A percentile compares a stretch with the other conserved stretches of the same genome.
Evolutionary conservation across 2,797 vertebrate species (phyloP).

Genomic region (Parauchenoglanis ngamensis): DNA sequence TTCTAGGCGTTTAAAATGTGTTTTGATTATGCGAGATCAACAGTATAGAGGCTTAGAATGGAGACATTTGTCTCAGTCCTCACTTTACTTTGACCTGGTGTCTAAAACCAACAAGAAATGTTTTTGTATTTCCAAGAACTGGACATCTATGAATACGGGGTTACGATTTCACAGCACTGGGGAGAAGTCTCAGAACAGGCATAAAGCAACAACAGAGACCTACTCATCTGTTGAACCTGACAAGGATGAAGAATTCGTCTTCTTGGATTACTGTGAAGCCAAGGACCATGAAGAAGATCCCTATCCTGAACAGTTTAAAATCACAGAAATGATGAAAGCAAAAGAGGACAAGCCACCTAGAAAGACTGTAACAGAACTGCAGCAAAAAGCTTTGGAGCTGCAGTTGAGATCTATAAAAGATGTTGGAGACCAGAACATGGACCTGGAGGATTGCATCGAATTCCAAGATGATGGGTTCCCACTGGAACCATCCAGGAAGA

Average conservation of each 20-base stretch:
- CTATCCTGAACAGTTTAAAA: not conserved
- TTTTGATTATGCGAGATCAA: not conserved
- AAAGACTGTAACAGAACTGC: conserved; percentile 30
- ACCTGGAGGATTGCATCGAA: conserved; percentile 58
- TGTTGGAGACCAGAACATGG: not conserved
- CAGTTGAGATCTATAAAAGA: conserved; percentile 53
- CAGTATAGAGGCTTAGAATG: not conserved
- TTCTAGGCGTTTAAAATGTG: not conserved
- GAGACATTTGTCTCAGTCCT: not conserved
- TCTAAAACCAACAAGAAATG: not conserved
- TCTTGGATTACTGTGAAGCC: conserved; percentile 63
- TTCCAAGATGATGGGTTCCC: conserved; percentile 71
- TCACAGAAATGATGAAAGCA: conserved; percentile 5
- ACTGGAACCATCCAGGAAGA: conserved; percentile 53
- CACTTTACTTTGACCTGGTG: not conserved
- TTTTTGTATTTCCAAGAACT: not conserved
- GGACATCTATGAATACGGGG: not conserved
- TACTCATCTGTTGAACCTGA: conserved; percentile 64
- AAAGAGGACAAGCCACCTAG: not conserved
- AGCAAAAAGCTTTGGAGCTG: conserved; percentile 57
- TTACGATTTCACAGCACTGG: conserved; percentile 49
- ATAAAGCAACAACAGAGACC: not conserved
- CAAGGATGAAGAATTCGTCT: conserved; percentile 71
- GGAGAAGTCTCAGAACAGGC: not conserved
- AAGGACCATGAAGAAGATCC: conserved; percentile 15